Evolutionary conservation across 2,888 invertebrate genomes (phyloP).

Genomic region (Heteromurus nitidus): DNA sequence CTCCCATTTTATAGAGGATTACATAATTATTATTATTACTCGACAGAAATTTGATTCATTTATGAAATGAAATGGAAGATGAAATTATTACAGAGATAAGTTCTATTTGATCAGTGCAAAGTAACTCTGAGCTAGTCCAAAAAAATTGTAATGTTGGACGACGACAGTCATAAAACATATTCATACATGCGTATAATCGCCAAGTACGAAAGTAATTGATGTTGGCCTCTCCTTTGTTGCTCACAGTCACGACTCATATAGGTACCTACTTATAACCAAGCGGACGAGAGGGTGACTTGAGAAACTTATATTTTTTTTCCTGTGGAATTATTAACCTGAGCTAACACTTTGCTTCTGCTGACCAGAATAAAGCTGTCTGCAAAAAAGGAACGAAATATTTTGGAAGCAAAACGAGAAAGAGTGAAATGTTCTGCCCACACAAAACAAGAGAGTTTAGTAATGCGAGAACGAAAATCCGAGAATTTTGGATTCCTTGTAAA

Average conservation of each 20-base stretch:
- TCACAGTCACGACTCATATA: neutral
- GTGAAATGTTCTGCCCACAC: neutral
- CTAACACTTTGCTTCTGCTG: neutral
- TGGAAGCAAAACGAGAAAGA: neutral
- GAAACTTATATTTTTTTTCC: no score
- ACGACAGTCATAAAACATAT: no score
- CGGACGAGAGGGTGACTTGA: neutral
- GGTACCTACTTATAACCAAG: no score
- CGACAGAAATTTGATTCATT: slow-evolving; percentile 21
- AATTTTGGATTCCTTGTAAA: slow-evolving; percentile 50
- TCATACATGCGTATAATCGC: no score
- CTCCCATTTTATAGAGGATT: neutral
- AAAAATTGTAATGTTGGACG: slow-evolving; percentile 3
- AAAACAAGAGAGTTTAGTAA: slow-evolving; percentile 2
- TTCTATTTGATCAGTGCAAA: slow-evolving; percentile 5
- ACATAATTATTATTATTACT: slow-evolving; percentile 17
- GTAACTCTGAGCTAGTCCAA: no score
- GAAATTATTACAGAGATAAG: slow-evolving; percentile 22
- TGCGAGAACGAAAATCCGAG: slow-evolving; percentile 38
- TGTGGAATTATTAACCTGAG: slow-evolving; percentile 1
- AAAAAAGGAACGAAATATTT: neutral
- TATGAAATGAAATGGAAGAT: slow-evolving; percentile 17
- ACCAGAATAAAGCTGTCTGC: no score
- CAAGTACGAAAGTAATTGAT: neutral
- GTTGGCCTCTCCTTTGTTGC: neutral